phyloP scores from a whole-genome alignment of 1,140 invertebrate genomes.

The Eurytemora carolleeae region DNA sequence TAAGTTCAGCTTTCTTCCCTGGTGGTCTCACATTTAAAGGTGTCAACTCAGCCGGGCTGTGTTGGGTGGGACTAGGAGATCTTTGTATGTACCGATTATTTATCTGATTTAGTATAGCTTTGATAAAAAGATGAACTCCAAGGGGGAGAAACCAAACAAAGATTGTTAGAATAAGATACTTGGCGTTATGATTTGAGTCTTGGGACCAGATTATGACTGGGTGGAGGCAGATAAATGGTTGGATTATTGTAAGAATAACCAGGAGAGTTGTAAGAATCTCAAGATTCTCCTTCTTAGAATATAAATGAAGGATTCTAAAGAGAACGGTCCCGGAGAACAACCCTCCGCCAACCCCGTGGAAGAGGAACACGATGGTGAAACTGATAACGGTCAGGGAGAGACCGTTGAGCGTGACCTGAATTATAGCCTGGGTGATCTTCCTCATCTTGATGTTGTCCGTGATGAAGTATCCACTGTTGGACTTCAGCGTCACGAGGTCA shows the following conservation, averaged over 20 bases:
- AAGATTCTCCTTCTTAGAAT: conserved; percentile 1
- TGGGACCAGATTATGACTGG: conserved; percentile 9
- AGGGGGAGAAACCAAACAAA: conserved; percentile 11
- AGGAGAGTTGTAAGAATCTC: conserved; percentile 9
- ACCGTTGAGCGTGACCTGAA: conserved; percentile 6
- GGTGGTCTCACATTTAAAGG: background rate
- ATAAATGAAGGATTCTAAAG: conserved; percentile 8
- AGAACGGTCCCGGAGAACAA: conserved; percentile 8
- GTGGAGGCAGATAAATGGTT: conserved; percentile 12
- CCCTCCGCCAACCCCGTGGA: conserved; percentile 12
- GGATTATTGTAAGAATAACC: conserved; percentile 8
- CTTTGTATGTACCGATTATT: background rate
- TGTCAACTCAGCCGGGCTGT: background rate
- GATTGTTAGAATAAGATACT: conserved; percentile 6
- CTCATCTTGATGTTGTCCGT: conserved; percentile 7
- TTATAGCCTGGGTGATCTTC: background rate
- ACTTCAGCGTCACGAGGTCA: conserved; percentile 2
- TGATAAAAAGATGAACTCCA: conserved; percentile 1
- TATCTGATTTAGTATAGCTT: background rate
- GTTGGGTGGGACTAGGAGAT: background rate
- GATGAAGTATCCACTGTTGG: conserved; percentile 1
- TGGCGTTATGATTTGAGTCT: conserved; percentile 10
- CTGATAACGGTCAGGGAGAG: conserved; percentile 2
- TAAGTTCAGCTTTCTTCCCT: background rate
- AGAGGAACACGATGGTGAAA: conserved; percentile 13